phyloP scores from a whole-genome alignment of 2,113 vertebrate species.

The Pachypanchax playfairii region DNA sequence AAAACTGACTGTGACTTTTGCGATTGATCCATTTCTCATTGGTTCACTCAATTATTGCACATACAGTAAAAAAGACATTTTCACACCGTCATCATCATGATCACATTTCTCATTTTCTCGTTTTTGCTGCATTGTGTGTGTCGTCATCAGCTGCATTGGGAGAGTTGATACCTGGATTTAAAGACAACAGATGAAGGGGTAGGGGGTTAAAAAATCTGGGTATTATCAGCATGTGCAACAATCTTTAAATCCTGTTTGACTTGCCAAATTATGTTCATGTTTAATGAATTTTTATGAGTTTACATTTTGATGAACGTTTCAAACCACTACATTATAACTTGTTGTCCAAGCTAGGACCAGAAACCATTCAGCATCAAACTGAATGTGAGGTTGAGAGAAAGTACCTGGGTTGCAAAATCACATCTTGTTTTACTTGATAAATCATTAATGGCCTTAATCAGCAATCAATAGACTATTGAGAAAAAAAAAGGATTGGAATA shows the following conservation, averaged over 20 bases:
- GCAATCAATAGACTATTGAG: conserved; percentile 38
- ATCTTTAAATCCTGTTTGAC: conserved; percentile 61
- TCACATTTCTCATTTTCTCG: conserved; percentile 41
- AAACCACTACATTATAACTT: conserved; percentile 29
- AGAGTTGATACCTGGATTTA: conserved; percentile 52
- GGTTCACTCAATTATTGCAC: conserved; percentile 70
- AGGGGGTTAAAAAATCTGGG: conserved; percentile 31
- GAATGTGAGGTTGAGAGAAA: conserved; percentile 29
- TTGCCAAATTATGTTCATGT: conserved; percentile 61
- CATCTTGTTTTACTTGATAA: conserved; percentile 32
- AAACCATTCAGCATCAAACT: too few species aligned
- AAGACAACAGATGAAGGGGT: conserved; percentile 54
- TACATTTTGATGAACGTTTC: conserved; percentile 60
- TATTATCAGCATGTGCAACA: conserved; percentile 50
- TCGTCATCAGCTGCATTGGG: conserved; percentile 46
- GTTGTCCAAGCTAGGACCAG: conserved; percentile 20
- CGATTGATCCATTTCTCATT: conserved; percentile 65
- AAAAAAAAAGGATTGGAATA: conserved; percentile 9
- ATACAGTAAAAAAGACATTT: conserved; percentile 51
- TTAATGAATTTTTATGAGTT: conserved; percentile 58
- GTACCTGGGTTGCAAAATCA: conserved; percentile 23
- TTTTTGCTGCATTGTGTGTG: conserved; percentile 50
- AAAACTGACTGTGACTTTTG: conserved; percentile 60
- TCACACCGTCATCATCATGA: conserved; percentile 32
- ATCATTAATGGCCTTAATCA: conserved; percentile 32